Evolutionary conservation across 2,113 vertebrate genomes (phyloP).

Genomic region (Larimichthys polyactis): DNA sequence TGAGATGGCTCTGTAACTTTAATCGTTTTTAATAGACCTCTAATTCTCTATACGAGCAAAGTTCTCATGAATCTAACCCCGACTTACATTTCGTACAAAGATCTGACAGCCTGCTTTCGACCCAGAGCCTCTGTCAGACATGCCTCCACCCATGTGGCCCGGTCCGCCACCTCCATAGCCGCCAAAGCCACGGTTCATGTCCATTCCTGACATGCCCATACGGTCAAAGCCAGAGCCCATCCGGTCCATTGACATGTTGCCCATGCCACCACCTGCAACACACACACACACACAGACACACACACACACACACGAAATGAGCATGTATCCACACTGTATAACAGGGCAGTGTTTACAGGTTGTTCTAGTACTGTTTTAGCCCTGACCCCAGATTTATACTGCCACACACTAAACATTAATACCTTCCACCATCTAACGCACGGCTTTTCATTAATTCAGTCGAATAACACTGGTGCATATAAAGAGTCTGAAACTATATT

Average conservation of each 20-base stretch:
- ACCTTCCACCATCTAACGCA: not conserved
- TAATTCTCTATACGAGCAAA: not conserved
- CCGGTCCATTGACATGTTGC: constrained; percentile 92
- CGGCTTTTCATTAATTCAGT: not conserved
- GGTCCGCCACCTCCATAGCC: constrained; percentile 81
- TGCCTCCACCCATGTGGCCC: constrained; percentile 88
- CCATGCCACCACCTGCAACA: constrained; percentile 88
- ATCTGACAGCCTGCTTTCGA: constrained; percentile 97
- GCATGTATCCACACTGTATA: not conserved
- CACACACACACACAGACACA: constrained; percentile 11
- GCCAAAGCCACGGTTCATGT: constrained; percentile 92
- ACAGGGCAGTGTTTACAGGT: no score
- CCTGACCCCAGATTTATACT: not conserved
- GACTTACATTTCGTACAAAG: constrained; percentile 98
- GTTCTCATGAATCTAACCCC: not conserved
- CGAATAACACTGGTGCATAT: not conserved
- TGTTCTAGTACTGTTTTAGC: not conserved
- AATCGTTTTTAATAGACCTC: not conserved
- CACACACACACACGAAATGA: not conserved
- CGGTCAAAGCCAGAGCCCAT: constrained; percentile 93
- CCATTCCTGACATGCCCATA: constrained; percentile 91
- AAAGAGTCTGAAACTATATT: constrained; percentile 12
- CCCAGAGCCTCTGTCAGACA: constrained; percentile 89
- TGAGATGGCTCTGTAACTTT: not conserved
- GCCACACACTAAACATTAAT: not conserved